These are phyloP conservation scores for Coregonus sp. DNA, from an alignment of 2,797 vertebrate species.

Conservation along the genomic window DNA sequence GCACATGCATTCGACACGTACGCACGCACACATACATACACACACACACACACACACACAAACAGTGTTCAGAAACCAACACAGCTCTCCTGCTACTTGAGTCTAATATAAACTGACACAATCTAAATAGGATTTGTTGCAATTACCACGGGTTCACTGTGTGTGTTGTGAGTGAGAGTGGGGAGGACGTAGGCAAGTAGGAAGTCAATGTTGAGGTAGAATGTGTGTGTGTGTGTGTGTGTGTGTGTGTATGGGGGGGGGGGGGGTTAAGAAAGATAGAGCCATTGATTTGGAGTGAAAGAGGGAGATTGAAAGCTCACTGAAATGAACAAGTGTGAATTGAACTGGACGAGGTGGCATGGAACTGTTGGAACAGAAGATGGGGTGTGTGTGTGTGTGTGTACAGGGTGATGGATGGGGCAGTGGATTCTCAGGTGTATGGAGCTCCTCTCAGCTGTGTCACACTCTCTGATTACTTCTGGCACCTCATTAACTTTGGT, in stretches of 20 bases:
- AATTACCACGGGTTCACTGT: conserved; percentile 2
- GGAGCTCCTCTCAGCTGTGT: conserved; percentile 1
- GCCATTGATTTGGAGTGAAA: no score
- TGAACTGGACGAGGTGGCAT: no score
- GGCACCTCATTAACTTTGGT: background rate
- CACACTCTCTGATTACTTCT: background rate
- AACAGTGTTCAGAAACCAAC: background rate
- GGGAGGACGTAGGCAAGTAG: background rate
- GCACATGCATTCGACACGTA: no score
- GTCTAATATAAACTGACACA: conserved; percentile 47
- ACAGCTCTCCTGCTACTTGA: conserved; percentile 25
- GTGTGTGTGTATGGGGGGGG: background rate
- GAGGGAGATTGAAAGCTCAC: no score
- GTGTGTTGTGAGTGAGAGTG: conserved; percentile 10
- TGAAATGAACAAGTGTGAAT: no score
- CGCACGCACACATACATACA: no score
- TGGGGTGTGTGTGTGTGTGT: no score
- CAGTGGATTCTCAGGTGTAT: no score
- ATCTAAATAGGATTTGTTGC: conserved; percentile 60
- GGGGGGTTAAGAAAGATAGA: background rate
- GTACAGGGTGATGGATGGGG: no score
- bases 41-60: no score
- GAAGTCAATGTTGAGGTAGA: conserved; percentile 3
- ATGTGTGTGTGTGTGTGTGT: background rate
- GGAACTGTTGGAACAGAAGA: no score